These are phyloP conservation scores for Zaprionus kolodkinae DNA, from an alignment of 1,140 invertebrate genomes.

Conservation along the genomic window DNA sequence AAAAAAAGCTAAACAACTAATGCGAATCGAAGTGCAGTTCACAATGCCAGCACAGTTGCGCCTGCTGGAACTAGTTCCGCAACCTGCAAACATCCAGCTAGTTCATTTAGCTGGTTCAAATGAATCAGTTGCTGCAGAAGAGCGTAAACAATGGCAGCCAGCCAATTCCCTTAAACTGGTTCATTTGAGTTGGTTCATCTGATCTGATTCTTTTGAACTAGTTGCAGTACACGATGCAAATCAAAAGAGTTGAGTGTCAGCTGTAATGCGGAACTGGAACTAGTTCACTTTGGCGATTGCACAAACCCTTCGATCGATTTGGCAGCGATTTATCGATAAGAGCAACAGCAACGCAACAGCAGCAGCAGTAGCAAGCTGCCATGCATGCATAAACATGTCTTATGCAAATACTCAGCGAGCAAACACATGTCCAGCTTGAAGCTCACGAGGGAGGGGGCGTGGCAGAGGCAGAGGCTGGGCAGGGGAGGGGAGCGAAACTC, in stretches of 20 bases:
- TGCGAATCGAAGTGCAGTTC: neutral
- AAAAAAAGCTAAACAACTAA: neutral
- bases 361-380: neutral
- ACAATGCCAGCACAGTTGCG: neutral
- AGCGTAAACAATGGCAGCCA: too few relatives aligned
- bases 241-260: too few relatives aligned
- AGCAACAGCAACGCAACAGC: neutral
- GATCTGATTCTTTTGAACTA: neutral
- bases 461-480: neutral
- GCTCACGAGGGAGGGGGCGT: too few relatives aligned
- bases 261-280: neutral
- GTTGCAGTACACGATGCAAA: neutral
- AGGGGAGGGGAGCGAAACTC: conserved; percentile 20
- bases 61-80: neutral
- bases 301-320: neutral
- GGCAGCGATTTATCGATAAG: conserved; percentile 23
- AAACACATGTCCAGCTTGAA: conserved; percentile 36
- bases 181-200: neutral
- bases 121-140: too few relatives aligned
- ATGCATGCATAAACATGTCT: conserved; percentile 22
- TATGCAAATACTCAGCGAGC: conserved; percentile 40
- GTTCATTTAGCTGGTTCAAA: too few relatives aligned
- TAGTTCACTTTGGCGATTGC: conserved; percentile 1
- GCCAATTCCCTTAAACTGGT: neutral
- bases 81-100: neutral